A percentile compares a stretch with the other conserved stretches of the same genome.
Conservation (phyloP, 1,140 invertebrate genomes). For the Chrysopa pallens region DNA sequence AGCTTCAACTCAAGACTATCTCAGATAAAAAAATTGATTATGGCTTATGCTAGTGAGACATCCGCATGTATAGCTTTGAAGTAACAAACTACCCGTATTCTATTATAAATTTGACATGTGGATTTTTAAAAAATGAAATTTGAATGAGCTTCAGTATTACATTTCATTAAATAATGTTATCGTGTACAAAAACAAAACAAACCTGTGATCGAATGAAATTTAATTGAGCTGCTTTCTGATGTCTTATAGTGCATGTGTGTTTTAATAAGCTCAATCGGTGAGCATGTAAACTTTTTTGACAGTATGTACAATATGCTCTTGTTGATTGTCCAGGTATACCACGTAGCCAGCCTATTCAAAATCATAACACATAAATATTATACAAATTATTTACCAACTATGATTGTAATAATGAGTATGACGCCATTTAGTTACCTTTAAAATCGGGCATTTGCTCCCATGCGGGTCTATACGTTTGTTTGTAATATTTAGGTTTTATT, state of each 20-base stretch:
- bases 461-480: slow-evolving; percentile 34
- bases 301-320: slow-evolving; percentile 34
- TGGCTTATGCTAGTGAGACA: no score
- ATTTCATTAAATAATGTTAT: no score
- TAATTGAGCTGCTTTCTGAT: slow-evolving; percentile 28
- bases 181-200: neutral
- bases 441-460: slow-evolving; percentile 37
- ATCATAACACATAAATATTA: slow-evolving; percentile 5
- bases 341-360: slow-evolving; percentile 29
- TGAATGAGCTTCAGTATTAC: no score
- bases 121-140: no score
- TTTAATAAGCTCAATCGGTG: slow-evolving; percentile 35
- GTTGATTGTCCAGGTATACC: slow-evolving; percentile 29
- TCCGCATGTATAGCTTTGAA: no score
- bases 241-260: slow-evolving; percentile 36
- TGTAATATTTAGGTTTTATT: slow-evolving; percentile 24
- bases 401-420: neutral
- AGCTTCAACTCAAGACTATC: no score
- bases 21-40: no score
- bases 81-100: no score
- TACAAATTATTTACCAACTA: neutral
- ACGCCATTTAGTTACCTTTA: slow-evolving; percentile 23
- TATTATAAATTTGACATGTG: no score
- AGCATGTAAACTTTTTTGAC: slow-evolving; percentile 37
- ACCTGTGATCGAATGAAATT: slow-evolving; percentile 10